phyloP scores from a whole-genome alignment of 2,797 vertebrate genomes.

The Lophotriccus pileatus region DNA sequence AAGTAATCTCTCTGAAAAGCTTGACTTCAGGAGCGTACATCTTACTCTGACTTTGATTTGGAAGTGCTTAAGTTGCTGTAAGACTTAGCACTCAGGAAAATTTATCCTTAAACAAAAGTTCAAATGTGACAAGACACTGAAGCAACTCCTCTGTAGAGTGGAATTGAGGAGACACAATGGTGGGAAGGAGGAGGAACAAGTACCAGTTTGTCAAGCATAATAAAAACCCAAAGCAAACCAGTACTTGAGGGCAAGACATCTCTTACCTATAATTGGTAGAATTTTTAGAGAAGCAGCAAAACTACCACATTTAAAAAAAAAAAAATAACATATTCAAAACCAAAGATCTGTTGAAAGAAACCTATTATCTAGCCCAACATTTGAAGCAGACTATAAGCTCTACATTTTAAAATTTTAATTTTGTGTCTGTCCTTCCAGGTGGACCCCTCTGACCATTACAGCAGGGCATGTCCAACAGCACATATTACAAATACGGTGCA shows the following conservation, averaged over 20 bases:
- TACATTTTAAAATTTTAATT: background rate
- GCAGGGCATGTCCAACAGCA: background rate
- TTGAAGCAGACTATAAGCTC: background rate
- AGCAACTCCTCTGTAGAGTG: background rate
- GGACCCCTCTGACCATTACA: background rate
- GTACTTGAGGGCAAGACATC: background rate
- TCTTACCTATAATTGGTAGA: background rate
- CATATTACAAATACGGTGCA: background rate
- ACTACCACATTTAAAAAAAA: background rate
- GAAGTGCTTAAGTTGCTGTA: background rate
- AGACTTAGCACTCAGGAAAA: background rate
- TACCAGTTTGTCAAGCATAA: background rate
- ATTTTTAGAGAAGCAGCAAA: background rate
- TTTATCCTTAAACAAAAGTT: background rate
- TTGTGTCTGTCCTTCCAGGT: background rate
- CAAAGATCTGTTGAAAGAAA: background rate
- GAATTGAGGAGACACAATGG: background rate
- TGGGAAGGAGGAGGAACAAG: background rate
- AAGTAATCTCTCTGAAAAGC: background rate
- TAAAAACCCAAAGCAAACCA: background rate
- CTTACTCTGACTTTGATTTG: background rate
- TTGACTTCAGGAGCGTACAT: background rate
- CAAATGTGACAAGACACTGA: background rate
- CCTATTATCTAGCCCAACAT: background rate
- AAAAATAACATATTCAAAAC: background rate